Evolutionary conservation across 2,797 vertebrate genomes (phyloP), one percentile per base, ranked within the genome.

Genomic region (Chrysolophus pictus): DNA sequence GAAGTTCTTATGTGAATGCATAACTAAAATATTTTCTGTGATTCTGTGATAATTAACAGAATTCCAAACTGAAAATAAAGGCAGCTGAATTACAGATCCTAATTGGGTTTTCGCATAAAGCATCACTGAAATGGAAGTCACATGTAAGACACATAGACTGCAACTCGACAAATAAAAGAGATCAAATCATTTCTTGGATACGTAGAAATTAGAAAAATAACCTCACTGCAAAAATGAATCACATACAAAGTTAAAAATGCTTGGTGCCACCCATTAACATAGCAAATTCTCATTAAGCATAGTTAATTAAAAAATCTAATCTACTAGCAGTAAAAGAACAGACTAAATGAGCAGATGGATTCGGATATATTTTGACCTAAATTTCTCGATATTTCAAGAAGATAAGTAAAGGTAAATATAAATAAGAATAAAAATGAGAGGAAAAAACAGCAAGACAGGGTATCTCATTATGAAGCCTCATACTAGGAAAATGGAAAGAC

Each of bases 331-430:
- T 84, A 95, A 95, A 95, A 96, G 91, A 91, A 94, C 91, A 96
- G 94, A 95, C 74, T 88, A 94, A 65, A 94, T 72, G 69, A 96
- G 68, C 93, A 94, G 93, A 96, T 96, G 91, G 94, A 94, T 84
- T 55, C 49, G 91, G 72, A 94, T 85, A 80, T 31, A 82, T 94
- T 94, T 84, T 96, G 91, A 94, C 90, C 78, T 88, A 91, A 84
- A 94, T 88, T 94, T 87, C 81, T 87, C 82, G 58, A 12, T 96
- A 92, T 90, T 96, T 90, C 69, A 2, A 91, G 84, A 90, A 74
- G 84, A 90, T 79, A 91, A 87, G 84, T 84, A 90, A 95, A 96
- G 93, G 94, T 91, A 94, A 95, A 96, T 80, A 94, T 83, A 94
- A 94, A 95, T 86, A 96, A 88, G 70, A 91, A 87, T 70, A 93